These are phyloP conservation scores for Embidobia sp. DNA, from an alignment of 2,888 invertebrate species.

Conservation along the genomic window DNA sequence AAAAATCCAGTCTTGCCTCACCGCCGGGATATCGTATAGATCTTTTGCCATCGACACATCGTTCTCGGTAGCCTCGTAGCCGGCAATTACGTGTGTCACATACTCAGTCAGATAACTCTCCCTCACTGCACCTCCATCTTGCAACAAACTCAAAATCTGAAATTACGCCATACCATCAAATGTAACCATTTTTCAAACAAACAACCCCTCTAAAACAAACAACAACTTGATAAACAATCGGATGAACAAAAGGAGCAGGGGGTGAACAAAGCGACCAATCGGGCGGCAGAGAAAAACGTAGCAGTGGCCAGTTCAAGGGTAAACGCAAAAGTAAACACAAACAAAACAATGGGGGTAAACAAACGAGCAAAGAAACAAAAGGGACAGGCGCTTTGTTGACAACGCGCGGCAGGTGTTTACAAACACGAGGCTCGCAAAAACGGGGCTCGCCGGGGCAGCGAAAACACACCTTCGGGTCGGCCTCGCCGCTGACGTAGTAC, in stretches of 20 bases:
- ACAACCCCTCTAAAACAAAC: too few relatives aligned
- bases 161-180: slow-evolving; percentile 71
- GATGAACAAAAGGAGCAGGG: too few relatives aligned
- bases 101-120: slow-evolving; percentile 94
- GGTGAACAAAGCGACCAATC: too few relatives aligned
- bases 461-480: slow-evolving; percentile 77
- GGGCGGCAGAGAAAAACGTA: too few relatives aligned
- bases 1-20: slow-evolving; percentile 92
- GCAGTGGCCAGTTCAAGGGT: too few relatives aligned
- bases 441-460: not conserved
- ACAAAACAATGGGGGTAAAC: too few relatives aligned
- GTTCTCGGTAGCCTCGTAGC: slow-evolving; percentile 90
- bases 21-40: slow-evolving; percentile 95
- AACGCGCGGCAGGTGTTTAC: too few relatives aligned
- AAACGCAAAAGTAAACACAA: too few relatives aligned
- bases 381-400: too few relatives aligned
- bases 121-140: slow-evolving; percentile 93
- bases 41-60: slow-evolving; percentile 95
- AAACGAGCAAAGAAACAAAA: too few relatives aligned
- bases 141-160: slow-evolving; percentile 89
- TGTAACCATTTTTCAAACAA: not conserved
- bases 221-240: too few relatives aligned
- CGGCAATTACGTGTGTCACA: slow-evolving; percentile 96
- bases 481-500: slow-evolving; percentile 90
- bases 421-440: too few relatives aligned